These are phyloP conservation scores for Sarcophaga peregrina DNA, from an alignment of 1,140 invertebrate genomes.

Conservation along the genomic window DNA sequence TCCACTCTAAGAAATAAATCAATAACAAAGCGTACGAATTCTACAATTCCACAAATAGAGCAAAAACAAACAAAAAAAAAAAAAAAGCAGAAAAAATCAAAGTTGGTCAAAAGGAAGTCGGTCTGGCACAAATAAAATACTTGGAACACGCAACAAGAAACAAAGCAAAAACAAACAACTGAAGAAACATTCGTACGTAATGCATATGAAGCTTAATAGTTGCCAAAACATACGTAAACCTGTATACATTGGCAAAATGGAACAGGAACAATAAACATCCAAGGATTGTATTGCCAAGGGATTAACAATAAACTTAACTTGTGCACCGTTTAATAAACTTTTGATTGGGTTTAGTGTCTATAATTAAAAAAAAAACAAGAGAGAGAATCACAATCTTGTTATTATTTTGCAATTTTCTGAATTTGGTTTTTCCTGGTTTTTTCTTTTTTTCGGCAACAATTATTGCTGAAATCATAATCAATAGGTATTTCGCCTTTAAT, in stretches of 20 bases:
- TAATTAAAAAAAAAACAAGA: neutral
- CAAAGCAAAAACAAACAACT: no score
- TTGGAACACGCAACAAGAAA: constrained; percentile 19
- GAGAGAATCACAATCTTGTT: no score
- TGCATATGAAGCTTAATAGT: no score
- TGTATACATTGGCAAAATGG: no score
- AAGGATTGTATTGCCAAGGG: neutral
- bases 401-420: no score
- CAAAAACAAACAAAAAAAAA: neutral
- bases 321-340: constrained; percentile 31
- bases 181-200: no score
- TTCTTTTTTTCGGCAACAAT: no score
- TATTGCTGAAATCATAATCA: no score
- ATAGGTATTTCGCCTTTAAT: no score
- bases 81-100: neutral
- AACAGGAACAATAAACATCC: neutral
- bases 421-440: no score
- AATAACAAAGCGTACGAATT: constrained; percentile 11
- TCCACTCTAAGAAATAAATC: neutral
- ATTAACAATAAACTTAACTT: neutral
- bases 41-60: neutral
- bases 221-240: no score
- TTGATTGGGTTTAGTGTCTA: neutral
- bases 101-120: constrained; percentile 41
- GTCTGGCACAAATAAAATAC: constrained; percentile 31